phyloP scores from a whole-genome alignment of 2,888 invertebrate genomes.

The Pasiphila rectangulata region DNA sequence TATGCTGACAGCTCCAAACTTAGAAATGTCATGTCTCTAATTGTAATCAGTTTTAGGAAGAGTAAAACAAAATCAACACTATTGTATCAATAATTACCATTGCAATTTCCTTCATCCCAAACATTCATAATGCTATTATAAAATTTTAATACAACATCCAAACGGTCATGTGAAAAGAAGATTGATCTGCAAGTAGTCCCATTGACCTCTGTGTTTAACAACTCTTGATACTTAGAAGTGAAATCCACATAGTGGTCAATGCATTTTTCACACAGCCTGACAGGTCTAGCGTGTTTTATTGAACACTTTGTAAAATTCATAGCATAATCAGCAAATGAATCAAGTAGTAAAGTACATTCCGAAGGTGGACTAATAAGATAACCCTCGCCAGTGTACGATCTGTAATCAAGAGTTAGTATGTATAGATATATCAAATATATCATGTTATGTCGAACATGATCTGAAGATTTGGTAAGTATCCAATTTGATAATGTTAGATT shows the following conservation, averaged over 20 bases:
- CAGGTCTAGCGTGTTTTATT: conserved; percentile 81
- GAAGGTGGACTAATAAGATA: conserved; percentile 38
- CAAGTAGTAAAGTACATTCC: conserved; percentile 53
- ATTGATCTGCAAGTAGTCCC: conserved; percentile 81
- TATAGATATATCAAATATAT: too few relatives aligned
- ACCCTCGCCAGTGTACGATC: conserved; percentile 6
- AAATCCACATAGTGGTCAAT: conserved; percentile 77
- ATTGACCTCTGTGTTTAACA: conserved; percentile 65
- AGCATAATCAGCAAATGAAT: conserved; percentile 76
- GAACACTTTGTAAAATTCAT: conserved; percentile 83
- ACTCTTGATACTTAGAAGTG: conserved; percentile 70
- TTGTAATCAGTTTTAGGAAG: too few relatives aligned
- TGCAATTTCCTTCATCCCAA: conserved; percentile 83
- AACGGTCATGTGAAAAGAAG: conserved; percentile 82
- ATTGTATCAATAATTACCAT: conserved; percentile 73
- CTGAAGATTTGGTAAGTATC: too few relatives aligned
- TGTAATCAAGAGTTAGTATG: neutral
- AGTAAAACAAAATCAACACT: too few relatives aligned
- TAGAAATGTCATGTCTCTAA: too few relatives aligned
- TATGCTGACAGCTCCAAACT: too few relatives aligned
- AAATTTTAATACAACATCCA: conserved; percentile 81
- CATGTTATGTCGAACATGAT: too few relatives aligned
- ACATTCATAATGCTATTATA: conserved; percentile 77
- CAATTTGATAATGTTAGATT: too few relatives aligned
- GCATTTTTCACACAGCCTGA: conserved; percentile 82